A percentile compares a stretch with the other conserved stretches of the same genome.
phyloP scores from a whole-genome alignment of 2,888 invertebrate genomes.

The Idaea aversata region DNA sequence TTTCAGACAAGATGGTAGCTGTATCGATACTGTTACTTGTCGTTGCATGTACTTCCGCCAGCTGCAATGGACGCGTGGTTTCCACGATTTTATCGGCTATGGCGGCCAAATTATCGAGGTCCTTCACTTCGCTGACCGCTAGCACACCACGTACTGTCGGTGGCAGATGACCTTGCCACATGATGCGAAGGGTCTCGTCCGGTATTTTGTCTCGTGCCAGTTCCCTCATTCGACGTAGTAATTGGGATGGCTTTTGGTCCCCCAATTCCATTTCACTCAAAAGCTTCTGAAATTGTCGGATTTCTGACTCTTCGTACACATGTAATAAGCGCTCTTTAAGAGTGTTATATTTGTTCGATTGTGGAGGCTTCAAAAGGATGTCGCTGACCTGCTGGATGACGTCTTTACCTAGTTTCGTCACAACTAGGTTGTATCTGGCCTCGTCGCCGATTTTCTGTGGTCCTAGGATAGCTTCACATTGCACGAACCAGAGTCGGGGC shows the following conservation, averaged over 20 bases:
- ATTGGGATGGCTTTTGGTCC: constrained; percentile 21
- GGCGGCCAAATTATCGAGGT: constrained; percentile 7
- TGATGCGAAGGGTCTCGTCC: constrained; percentile 10
- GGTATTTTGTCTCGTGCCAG: constrained; percentile 15
- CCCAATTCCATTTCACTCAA: constrained; percentile 21
- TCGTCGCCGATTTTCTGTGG: too few species aligned
- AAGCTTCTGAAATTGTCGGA: constrained; percentile 18
- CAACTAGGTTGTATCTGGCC: too few species aligned
- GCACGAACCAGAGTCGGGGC: too few species aligned
- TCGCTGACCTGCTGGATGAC: too few species aligned
- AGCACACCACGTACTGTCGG: constrained; percentile 6
- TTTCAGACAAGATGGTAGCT: not conserved
- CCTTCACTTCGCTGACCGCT: constrained; percentile 7
- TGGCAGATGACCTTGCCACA: constrained; percentile 18
- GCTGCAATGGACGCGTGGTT: not conserved
- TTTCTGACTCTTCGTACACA: constrained; percentile 19
- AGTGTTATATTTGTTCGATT: too few species aligned
- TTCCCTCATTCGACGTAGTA: constrained; percentile 22
- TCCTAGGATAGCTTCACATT: too few species aligned
- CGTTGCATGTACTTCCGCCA: not conserved
- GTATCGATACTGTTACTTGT: not conserved
- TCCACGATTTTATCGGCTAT: not conserved
- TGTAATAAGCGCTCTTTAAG: constrained; percentile 6
- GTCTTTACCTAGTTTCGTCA: too few species aligned
- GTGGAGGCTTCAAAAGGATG: too few species aligned